Conservation (phyloP, 2,888 invertebrate species). For the Lasioglossum figueresi region DNA sequence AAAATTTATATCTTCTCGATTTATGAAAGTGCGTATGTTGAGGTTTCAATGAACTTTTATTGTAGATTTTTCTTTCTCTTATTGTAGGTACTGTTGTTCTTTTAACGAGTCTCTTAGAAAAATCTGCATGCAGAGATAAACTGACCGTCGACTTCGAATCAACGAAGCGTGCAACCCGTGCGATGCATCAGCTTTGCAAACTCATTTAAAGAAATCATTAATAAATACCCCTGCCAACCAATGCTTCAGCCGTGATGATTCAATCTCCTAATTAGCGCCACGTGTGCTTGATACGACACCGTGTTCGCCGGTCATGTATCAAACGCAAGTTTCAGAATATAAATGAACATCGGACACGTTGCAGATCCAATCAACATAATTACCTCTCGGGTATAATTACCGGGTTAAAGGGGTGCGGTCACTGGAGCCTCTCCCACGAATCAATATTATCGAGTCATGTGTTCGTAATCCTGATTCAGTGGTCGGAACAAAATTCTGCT, state of each 20-base stretch:
- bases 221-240: neutral
- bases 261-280: constrained; percentile 6
- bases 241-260: neutral
- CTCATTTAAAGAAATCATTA: constrained; percentile 7
- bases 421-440: neutral
- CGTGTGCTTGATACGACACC: neutral
- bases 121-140: neutral
- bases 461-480: neutral
- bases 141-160: neutral
- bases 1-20: neutral
- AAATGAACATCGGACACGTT: constrained; percentile 20
- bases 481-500: neutral
- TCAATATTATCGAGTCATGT: constrained; percentile 6
- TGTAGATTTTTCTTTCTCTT: too few species aligned
- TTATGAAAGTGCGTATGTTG: too few species aligned
- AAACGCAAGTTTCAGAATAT: constrained; percentile 12
- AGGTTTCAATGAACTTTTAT: too few species aligned
- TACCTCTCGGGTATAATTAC: neutral
- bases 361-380: constrained; percentile 25
- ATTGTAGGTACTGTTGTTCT: neutral
- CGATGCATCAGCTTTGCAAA: neutral
- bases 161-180: neutral
- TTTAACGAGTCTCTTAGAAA: neutral
- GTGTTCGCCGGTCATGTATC: neutral
- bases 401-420: neutral